A percentile compares a stretch with the other conserved stretches of the same genome.
Conservation (phyloP, 1,140 invertebrate species). For the Antheraea mylitta region DNA sequence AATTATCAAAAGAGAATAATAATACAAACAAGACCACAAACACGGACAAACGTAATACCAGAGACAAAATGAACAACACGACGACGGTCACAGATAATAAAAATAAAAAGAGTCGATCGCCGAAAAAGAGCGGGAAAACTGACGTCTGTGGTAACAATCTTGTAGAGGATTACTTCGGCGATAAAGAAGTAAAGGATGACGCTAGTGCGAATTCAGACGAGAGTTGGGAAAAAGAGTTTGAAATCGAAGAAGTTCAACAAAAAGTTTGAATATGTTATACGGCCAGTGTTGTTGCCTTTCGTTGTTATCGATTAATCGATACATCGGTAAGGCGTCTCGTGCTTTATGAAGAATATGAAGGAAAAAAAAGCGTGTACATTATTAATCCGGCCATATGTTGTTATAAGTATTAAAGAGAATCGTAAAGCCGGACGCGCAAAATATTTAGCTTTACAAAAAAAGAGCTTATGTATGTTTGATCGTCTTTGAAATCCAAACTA, state of each 20-base stretch:
- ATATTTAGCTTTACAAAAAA: background rate
- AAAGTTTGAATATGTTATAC: slow-evolving; percentile 48
- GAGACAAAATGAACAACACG: slow-evolving; percentile 49
- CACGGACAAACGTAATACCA: slow-evolving; percentile 36
- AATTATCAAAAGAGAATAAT: slow-evolving; percentile 52
- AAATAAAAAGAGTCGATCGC: slow-evolving; percentile 48
- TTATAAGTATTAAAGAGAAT: slow-evolving; percentile 17
- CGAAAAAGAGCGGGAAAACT: slow-evolving; percentile 47
- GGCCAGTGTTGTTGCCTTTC: slow-evolving; percentile 15
- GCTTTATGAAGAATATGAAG: background rate
- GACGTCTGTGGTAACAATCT: slow-evolving; percentile 68
- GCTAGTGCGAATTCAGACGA: slow-evolving; percentile 76
- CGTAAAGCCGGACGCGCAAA: slow-evolving; percentile 4
- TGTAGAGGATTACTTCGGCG: slow-evolving; percentile 75
- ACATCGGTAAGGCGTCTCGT: too few species aligned
- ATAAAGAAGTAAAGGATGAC: slow-evolving; percentile 65
- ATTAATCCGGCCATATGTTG: slow-evolving; percentile 23
- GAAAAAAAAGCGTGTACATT: background rate
- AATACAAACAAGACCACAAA: slow-evolving; percentile 40
- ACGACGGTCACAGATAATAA: slow-evolving; percentile 29
- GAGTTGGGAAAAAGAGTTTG: slow-evolving; percentile 77
- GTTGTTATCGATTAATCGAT: background rate
- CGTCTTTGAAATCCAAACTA: too few species aligned
- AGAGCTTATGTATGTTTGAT: too few species aligned
- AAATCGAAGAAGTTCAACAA: slow-evolving; percentile 62